Evolutionary conservation across 2,797 vertebrate genomes (phyloP).

Genomic region (Darevskia mixta): DNA sequence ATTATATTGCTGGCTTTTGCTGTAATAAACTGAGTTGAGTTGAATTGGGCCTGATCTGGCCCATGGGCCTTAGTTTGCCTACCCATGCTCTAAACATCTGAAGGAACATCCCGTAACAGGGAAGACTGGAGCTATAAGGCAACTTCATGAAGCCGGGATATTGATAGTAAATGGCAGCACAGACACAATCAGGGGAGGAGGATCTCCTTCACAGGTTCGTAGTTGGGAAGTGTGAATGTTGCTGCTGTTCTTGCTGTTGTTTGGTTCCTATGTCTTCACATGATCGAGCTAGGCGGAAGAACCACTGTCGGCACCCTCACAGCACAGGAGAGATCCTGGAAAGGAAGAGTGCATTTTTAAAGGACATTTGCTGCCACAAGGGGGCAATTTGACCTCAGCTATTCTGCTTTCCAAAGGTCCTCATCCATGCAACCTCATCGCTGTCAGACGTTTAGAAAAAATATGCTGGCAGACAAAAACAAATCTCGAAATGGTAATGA

Average conservation of each 20-base stretch:
- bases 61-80: no score
- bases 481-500: constrained; percentile 23
- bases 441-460: constrained; percentile 9
- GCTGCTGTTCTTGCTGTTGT: not conserved
- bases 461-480: constrained; percentile 11
- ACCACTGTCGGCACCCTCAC: not conserved
- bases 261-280: not conserved
- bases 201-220: not conserved
- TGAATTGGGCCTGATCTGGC: no score
- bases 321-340: not conserved
- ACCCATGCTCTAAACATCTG: no score
- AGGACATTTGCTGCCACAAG: constrained; percentile 55
- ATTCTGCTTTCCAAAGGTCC: constrained; percentile 38
- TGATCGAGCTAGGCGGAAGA: not conserved
- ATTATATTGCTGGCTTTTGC: no score
- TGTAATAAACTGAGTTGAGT: no score
- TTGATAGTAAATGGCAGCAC: not conserved
- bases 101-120: no score
- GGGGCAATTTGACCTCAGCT: constrained; percentile 66
- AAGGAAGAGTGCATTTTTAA: constrained; percentile 7
- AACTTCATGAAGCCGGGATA: not conserved
- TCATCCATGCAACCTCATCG: constrained; percentile 29
- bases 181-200: not conserved
- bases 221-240: not conserved
- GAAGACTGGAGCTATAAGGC: not conserved